Conservation (phyloP, 2,113 vertebrate genomes). For the Centropristis striata region DNA sequence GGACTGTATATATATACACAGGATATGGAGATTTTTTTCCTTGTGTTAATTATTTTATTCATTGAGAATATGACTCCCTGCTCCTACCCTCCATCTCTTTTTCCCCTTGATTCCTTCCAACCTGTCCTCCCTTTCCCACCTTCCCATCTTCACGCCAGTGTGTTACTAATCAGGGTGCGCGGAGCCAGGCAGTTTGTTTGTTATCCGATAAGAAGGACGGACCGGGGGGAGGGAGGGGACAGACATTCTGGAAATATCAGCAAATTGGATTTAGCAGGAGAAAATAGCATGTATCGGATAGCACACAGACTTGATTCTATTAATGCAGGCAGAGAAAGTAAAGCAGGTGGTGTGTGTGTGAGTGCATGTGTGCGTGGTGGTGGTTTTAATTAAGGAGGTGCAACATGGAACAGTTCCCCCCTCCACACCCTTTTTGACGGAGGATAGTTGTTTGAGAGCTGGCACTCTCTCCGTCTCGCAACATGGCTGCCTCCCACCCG, state of each 20-base stretch:
- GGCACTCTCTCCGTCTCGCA: constrained; percentile 13
- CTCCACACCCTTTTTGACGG: constrained; percentile 23
- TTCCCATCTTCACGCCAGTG: constrained; percentile 32
- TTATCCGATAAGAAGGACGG: constrained; percentile 67
- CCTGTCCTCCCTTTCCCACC: not conserved
- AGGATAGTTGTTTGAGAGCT: constrained; percentile 52
- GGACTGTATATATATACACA: not conserved
- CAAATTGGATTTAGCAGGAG: constrained; percentile 75
- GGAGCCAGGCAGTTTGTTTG: constrained; percentile 72
- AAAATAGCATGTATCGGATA: constrained; percentile 70
- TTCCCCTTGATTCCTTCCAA: constrained; percentile 12
- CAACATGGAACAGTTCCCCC: constrained; percentile 42
- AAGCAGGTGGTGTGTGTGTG: constrained; percentile 36
- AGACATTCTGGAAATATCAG: constrained; percentile 68
- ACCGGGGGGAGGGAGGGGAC: constrained; percentile 1
- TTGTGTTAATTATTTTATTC: not conserved
- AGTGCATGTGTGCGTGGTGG: constrained; percentile 14
- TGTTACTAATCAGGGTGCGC: constrained; percentile 62
- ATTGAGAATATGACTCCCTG: no score
- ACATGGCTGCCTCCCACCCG: constrained; percentile 9
- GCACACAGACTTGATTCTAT: constrained; percentile 60
- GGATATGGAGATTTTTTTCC: not conserved
- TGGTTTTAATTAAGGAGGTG: constrained; percentile 66
- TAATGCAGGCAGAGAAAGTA: constrained; percentile 41
- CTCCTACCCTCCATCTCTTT: constrained; percentile 16